These are phyloP conservation scores for Rhagonycha fulva DNA, from an alignment of 2,888 invertebrate genomes.

Conservation along the genomic window DNA sequence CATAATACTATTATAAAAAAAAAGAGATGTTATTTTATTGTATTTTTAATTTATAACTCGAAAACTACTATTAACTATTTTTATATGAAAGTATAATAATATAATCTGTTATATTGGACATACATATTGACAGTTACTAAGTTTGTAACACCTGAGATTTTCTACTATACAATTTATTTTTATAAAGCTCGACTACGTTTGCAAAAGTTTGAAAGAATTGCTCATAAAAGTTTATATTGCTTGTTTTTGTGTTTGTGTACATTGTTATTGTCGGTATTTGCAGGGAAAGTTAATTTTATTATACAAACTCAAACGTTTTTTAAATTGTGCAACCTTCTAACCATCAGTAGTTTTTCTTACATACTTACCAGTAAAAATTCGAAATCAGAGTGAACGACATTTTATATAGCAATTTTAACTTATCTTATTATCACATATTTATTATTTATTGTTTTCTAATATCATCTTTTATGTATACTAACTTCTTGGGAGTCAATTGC, in stretches of 20 bases:
- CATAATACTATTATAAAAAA: neutral
- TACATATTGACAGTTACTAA: neutral
- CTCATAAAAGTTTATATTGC: neutral
- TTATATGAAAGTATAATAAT: neutral
- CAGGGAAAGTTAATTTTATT: neutral
- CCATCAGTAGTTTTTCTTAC: neutral
- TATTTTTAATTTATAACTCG: too few species aligned
- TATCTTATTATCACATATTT: too few species aligned
- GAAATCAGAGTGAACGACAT: too few species aligned
- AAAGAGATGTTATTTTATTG: too few species aligned
- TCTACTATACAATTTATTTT: neutral
- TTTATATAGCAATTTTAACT: too few species aligned
- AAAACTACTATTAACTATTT: neutral
- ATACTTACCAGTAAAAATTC: neutral
- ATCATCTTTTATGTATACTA: too few species aligned
- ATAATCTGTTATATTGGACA: neutral
- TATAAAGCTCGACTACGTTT: neutral
- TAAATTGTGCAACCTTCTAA: neutral
- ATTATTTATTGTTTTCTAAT: too few species aligned
- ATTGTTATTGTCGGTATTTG: neutral
- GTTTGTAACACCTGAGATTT: neutral
- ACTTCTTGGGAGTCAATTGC: too few species aligned
- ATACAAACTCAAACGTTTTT: neutral
- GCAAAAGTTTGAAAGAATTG: neutral
- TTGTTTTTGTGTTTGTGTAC: neutral